A percentile compares a stretch with the other conserved stretches of the same genome.
phyloP scores from a whole-genome alignment of 2,888 invertebrate genomes.

The Megalurothrips usitatus region DNA sequence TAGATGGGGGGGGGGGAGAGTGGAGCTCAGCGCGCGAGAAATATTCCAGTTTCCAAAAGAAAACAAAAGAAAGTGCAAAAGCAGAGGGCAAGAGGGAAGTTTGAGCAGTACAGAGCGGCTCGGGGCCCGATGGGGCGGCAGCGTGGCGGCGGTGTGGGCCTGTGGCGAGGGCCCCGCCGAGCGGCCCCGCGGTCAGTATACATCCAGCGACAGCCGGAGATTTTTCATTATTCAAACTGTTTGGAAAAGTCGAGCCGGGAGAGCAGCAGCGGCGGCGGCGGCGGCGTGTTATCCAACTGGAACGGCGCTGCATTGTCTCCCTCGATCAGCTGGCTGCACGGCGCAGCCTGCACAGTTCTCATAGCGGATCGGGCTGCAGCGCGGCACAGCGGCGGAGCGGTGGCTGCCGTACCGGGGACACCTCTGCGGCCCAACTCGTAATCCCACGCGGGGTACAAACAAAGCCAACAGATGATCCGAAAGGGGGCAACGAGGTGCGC shows the following conservation, averaged over 20 bases:
- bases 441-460: too few species aligned
- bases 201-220: not conserved
- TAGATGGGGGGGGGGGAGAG: not conserved
- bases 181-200: too few species aligned
- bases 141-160: not conserved
- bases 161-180: too few species aligned
- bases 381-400: not conserved
- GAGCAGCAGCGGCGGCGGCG: not conserved
- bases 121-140: not conserved
- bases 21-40: not conserved
- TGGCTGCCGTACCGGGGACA: not conserved
- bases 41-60: conserved; percentile 16
- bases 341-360: too few species aligned
- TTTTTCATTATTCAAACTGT: conserved; percentile 9
- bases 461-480: too few species aligned
- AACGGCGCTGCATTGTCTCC: too few species aligned
- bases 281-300: too few species aligned
- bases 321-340: too few species aligned
- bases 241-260: not conserved
- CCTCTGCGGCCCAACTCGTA: too few species aligned
- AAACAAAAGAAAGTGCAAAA: conserved; percentile 5
- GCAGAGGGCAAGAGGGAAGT: not conserved
- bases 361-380: too few species aligned
- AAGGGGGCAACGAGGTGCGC: not conserved
- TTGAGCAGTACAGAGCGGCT: not conserved